Evolutionary conservation across 2,113 vertebrate genomes (phyloP), one percentile per base, ranked within the genome.

Genomic region (Melanocharis versteri): DNA sequence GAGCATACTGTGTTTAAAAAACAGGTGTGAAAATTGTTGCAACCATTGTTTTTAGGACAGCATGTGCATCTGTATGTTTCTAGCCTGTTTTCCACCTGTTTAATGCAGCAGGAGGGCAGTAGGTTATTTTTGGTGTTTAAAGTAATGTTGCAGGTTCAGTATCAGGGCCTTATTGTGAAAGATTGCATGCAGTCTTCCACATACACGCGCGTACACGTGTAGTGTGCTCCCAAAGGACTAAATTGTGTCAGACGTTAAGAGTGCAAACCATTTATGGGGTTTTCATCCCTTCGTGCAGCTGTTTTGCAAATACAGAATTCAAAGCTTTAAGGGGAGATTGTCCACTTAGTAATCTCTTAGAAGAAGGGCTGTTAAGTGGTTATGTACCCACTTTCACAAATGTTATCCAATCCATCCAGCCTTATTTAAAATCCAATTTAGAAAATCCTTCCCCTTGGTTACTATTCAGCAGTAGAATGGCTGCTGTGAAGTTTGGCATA

Each of bases 231-330:
- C 65, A 28, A 62, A 56, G 2, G 20, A 65, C 37, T 76, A 30
- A 90, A 33, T 53, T 65, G 37, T 94, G 51, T 92, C 79, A 80
- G 40, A n/a, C 62, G 39, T 48, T 48, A 76, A 47, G 33, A 91
- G 82, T 83, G 57, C 79, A 92, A 90, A 61, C 66, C 24, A 48
- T 69, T 87, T 88, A 69, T 83, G 75, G 82, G 88, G n/a, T 91
- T 94, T 96, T 76, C 45, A 69, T 80, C 53, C 22, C 7, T 69
- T 82, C 0, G 0, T 77, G 26, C 26, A 47, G 91, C 60, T 89
- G 61, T 92, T 73, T 82, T 81, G 56, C 42, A 73, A 84, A 81
- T 70, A 50, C 47, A 39, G n/a, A 89, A 33, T 68, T 93, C 19
- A 45, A 30, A 92, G 51, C 72, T 68, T 82, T 73, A 54, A 54